phyloP scores from a whole-genome alignment of 2,888 invertebrate species.

The Teleiodes luculella region DNA sequence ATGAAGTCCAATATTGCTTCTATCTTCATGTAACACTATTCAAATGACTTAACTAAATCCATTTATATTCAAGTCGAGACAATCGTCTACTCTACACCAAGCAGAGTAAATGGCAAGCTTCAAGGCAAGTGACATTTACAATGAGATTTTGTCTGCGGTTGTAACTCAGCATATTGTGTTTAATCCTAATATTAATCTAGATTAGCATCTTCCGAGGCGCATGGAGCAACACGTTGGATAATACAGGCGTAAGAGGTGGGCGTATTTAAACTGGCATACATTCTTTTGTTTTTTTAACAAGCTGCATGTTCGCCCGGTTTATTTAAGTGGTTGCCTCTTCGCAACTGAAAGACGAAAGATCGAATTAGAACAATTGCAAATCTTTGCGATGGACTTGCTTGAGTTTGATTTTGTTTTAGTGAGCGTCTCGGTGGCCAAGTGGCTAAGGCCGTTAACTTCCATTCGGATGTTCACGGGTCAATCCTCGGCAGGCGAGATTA shows the following conservation, averaged over 20 bases:
- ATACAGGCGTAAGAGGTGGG: neutral
- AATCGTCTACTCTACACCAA: neutral
- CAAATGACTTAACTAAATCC: neutral
- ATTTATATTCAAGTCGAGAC: neutral
- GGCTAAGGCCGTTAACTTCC: no score
- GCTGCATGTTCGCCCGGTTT: neutral
- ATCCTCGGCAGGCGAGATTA: no score
- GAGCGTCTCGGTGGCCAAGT: no score
- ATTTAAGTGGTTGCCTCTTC: no score
- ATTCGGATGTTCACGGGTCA: no score
- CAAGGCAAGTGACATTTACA: neutral
- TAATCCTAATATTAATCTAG: constrained; percentile 6
- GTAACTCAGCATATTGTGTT: neutral
- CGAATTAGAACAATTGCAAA: no score
- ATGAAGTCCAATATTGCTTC: neutral
- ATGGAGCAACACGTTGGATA: neutral
- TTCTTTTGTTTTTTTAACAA: neutral
- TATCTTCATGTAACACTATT: no score
- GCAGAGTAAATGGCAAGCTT: neutral
- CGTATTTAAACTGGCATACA: neutral
- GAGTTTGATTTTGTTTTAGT: no score
- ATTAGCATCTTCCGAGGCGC: neutral
- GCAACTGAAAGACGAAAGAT: no score
- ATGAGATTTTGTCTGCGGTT: constrained; percentile 1
- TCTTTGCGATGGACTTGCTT: no score